These are phyloP conservation scores for Lethenteron camtschaticum DNA, from an alignment of 2,113 vertebrate species.

Conservation along the genomic window DNA sequence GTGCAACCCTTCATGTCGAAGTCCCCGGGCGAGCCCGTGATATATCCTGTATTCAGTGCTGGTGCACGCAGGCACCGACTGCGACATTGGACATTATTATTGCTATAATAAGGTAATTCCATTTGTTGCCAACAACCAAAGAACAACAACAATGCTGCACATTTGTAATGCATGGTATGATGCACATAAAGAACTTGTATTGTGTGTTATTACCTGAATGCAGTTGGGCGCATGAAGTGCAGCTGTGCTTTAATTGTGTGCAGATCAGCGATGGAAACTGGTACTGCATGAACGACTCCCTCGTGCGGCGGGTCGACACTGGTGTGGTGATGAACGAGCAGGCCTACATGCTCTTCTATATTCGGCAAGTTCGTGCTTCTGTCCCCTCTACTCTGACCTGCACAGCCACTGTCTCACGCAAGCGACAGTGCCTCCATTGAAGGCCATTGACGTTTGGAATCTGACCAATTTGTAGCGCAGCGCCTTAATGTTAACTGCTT, in stretches of 20 bases:
- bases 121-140: no score
- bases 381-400: no score
- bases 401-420: no score
- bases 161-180: no score
- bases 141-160: no score
- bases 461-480: no score
- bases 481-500: no score
- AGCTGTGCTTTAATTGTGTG: not conserved
- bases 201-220: no score
- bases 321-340: constrained; percentile 90
- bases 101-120: constrained; percentile 67
- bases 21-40: constrained; percentile 43
- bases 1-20: constrained; percentile 80
- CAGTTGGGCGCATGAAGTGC: no score
- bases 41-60: constrained; percentile 70
- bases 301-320: constrained; percentile 64
- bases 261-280: constrained; percentile 88
- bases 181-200: no score
- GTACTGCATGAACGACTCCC: constrained; percentile 89
- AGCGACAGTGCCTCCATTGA: no score
- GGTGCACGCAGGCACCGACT: constrained; percentile 80
- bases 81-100: constrained; percentile 79
- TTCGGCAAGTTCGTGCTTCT: constrained; percentile 29
- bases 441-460: no score
- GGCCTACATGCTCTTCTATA: constrained; percentile 81